These are phyloP conservation scores for Leguminivora glycinivorella DNA, from an alignment of 1,140 invertebrate species.

Conservation along the genomic window DNA sequence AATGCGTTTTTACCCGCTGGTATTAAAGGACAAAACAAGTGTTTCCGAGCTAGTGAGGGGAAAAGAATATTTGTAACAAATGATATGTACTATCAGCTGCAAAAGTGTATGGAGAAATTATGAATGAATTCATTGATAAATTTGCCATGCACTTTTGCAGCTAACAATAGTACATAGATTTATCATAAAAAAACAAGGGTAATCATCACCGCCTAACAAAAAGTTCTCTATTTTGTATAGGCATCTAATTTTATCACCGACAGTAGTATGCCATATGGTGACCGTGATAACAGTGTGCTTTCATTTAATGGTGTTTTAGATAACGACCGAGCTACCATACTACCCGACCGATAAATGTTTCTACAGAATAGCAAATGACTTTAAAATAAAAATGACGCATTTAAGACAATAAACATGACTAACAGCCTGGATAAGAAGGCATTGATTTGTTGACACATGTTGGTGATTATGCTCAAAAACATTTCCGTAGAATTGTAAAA, in stretches of 20 bases:
- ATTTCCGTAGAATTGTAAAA: not conserved
- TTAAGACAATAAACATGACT: not conserved
- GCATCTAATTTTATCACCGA: slow-evolving; percentile 39
- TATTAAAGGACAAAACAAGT: no score
- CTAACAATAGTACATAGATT: no score
- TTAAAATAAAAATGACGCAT: not conserved
- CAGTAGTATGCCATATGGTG: slow-evolving; percentile 37
- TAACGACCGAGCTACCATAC: not conserved
- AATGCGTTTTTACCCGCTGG: no score
- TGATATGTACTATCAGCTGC: no score
- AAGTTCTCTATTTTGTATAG: not conserved
- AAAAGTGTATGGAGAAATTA: no score
- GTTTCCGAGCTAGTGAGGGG: no score
- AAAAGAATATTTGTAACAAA: no score
- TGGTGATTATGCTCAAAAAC: not conserved
- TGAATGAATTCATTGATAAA: no score
- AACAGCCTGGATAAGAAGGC: not conserved
- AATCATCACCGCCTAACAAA: not conserved
- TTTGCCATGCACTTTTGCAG: no score
- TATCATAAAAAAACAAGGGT: not conserved
- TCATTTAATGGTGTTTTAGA: slow-evolving; percentile 36
- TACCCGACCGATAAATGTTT: not conserved
- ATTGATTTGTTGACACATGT: not conserved
- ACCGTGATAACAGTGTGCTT: slow-evolving; percentile 37
- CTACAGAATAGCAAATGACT: not conserved